phyloP scores from a whole-genome alignment of 2,888 invertebrate genomes.

The Tipula vernalis region DNA sequence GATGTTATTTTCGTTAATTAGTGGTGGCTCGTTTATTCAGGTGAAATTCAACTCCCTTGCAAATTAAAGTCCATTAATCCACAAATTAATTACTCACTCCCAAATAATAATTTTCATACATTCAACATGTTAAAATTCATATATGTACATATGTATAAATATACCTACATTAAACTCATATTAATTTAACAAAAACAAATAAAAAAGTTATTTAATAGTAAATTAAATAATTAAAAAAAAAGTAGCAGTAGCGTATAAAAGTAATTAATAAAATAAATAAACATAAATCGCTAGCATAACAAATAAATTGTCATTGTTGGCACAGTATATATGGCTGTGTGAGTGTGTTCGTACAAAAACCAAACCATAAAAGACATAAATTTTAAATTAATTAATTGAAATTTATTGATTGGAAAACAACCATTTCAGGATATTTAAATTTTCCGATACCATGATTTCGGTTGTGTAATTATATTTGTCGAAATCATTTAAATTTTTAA shows the following conservation, averaged over 20 bases:
- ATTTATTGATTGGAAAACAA: not conserved
- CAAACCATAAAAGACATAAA: not conserved
- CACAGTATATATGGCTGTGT: not conserved
- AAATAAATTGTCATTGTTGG: not conserved
- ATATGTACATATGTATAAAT: not conserved
- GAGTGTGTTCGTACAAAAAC: not conserved
- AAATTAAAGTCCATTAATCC: not conserved
- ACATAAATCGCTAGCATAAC: not conserved
- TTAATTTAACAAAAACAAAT: not conserved
- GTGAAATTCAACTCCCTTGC: not conserved
- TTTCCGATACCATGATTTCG: not conserved
- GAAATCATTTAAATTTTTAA: too few relatives aligned
- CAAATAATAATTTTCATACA: not conserved
- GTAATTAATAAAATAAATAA: not conserved
- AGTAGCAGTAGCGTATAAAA: not conserved
- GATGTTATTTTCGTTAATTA: not conserved
- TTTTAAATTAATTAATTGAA: conserved; percentile 4
- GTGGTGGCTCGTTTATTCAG: not conserved
- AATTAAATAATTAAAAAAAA: not conserved
- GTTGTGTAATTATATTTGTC: not conserved
- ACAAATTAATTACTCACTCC: not conserved
- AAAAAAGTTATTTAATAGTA: not conserved
- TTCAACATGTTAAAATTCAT: not conserved
- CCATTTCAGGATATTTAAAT: not conserved
- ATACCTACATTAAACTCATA: not conserved